Base-by-base conservation (phyloP, 2,797 vertebrate genomes). In the Sebastes oblongus region DNA sequence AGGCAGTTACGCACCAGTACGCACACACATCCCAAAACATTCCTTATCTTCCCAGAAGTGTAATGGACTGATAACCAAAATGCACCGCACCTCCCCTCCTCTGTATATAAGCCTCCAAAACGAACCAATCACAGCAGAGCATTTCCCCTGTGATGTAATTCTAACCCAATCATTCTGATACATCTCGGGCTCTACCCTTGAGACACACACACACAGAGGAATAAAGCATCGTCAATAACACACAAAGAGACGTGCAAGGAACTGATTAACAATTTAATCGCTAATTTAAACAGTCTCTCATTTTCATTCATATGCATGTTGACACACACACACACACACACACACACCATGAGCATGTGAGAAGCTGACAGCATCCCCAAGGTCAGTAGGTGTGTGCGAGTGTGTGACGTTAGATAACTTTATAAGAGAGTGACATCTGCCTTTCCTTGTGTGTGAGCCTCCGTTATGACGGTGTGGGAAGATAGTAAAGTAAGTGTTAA, bases 51-150 rank as follows among this genome's bases (percentile, higher is more conserved):
- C 56, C 25, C 9, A 59, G 39, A 74, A 61, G 80, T 83, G 70
- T 87, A 91, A 91, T 86, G 80, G 65, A 80, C 83, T 72, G 84
- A 89, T 84, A 85, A 90, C 81, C 75, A 72, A 78, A 89, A 79
- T 56, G 64, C 58, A 67, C 4, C 11, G 1, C 22, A 18, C 10
- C 56, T 13, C 36, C 20, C 34, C 8, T 24, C 66, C 67, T 67
- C 54, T 74, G 20, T 14, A 75, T 42, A 29, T 42, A 29, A 60
- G 55, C 72, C 25, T 66, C 55, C 1, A 16, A 42, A 79, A 42
- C 3, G 2, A 75, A 27, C 90, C 88, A 89, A 83, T 86, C 78
- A 78, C 66, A 65, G 66, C 78, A 18, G n/a, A 82, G 86, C 2
- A 71, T 82, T 78, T 27, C 66, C 83, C 39, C 16, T 11, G 76